Evolutionary conservation across 2,797 vertebrate species (phyloP), one percentile per base, ranked within the genome.

Genomic region (Xenopus petersii): DNA sequence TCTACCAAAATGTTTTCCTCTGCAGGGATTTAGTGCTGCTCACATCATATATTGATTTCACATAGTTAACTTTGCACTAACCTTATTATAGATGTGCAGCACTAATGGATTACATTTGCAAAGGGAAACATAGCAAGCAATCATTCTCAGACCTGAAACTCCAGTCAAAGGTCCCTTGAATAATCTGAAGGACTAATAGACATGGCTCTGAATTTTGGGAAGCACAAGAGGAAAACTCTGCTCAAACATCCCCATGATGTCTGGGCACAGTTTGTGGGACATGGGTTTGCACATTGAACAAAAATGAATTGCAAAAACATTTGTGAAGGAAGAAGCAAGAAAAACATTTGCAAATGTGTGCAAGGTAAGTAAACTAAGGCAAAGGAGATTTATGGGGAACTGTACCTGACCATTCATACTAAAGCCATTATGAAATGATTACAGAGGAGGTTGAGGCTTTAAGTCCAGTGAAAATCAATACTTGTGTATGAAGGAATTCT

Each of bases 101-200:
- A 94, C 95, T 97, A 99, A 99, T 98, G 97, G 96, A 98, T 98
- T 97, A 96, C 95, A 98, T 98, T 98, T 98, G 95, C 96, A 94
- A 96, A 95, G 96, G 95, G 95, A 97, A 98, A 98, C 98, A 98
- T 97, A 98, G 97, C 95, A 96, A 96, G 94, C 95, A 97, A 97
- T 98, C 97, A 96, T 97, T 97, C 96, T 98, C 88, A 48, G 58
- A 67, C 62, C 60, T 73, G 70, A 73, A 73, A 64, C 67, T 33
- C 54, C 58, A 70, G 75, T 61, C 75, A 36, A 36, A 64, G 70
- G 75, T 61, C 70, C 47, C 59, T 62, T 42, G 30, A 42, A 33
- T 24, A 42, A 55, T 24, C 49, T 60, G 21, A 49, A 47, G 5
- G 26, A 6, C 36, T 42, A 42, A 2, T 42, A 42, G 8, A 9